Evolutionary conservation across 2,113 vertebrate species (phyloP).

Genomic region (Guaruba guarouba): DNA sequence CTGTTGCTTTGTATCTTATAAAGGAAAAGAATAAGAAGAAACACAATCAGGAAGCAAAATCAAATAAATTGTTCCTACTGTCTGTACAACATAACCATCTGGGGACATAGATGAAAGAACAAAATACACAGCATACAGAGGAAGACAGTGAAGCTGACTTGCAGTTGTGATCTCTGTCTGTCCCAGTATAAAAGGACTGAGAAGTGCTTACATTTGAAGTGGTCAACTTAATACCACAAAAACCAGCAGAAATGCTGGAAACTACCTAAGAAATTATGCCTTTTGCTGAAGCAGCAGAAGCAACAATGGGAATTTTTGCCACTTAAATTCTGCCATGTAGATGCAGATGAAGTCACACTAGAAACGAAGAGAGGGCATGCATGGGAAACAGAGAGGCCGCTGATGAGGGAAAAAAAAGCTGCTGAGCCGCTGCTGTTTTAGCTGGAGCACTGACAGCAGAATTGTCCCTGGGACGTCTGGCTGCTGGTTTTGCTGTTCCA

Average conservation of each 20-base stretch:
- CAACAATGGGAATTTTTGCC: neutral
- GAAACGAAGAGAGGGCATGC: neutral
- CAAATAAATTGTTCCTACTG: rapidly evolving
- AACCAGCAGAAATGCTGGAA: neutral
- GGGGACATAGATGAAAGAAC: neutral
- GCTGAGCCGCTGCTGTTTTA: conserved; percentile 54
- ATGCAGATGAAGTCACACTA: neutral
- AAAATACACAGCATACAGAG: neutral
- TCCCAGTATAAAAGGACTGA: neutral
- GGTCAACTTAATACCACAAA: neutral
- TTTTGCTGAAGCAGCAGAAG: conserved; percentile 5
- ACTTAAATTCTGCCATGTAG: neutral
- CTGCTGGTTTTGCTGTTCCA: conserved; percentile 55
- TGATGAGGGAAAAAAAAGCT: neutral
- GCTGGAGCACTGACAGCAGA: conserved; percentile 47
- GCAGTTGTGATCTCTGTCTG: neutral
- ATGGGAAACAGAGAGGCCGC: neutral
- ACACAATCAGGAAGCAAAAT: neutral
- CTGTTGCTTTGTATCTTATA: neutral
- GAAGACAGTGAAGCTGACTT: neutral
- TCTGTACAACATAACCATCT: neutral
- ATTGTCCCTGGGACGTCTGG: conserved; percentile 32
- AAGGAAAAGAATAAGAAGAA: neutral
- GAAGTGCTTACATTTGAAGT: neutral
- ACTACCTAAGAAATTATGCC: neutral